A percentile compares a stretch with the other conserved stretches of the same genome.
Conservation (phyloP, 2,797 vertebrate genomes). For the Parauchenoglanis punctatus region DNA sequence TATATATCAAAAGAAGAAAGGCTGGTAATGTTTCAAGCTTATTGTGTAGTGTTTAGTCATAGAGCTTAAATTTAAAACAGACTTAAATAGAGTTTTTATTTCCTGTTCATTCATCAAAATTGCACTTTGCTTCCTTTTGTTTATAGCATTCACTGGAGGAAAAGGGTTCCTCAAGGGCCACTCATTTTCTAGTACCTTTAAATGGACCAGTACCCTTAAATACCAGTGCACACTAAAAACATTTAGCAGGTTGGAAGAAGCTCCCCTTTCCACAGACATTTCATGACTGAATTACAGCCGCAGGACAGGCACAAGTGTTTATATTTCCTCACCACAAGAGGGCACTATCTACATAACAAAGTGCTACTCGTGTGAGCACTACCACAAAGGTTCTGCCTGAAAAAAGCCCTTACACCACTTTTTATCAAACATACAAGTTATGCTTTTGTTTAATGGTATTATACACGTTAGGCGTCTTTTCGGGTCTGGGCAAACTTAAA, state of each 20-base stretch:
- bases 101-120: not conserved
- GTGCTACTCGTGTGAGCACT: not conserved
- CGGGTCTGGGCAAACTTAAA: too few relatives aligned
- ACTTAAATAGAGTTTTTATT: too few relatives aligned
- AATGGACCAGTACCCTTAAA: too few relatives aligned
- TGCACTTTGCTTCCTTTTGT: not conserved
- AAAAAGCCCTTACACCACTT: not conserved
- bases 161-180: not conserved
- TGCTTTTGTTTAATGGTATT: too few relatives aligned
- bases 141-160: not conserved
- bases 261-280: not conserved
- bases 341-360: not conserved
- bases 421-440: not conserved
- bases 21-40: not conserved
- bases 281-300: not conserved
- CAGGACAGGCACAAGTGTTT: not conserved
- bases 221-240: not conserved
- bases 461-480: not conserved
- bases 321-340: slow-evolving; percentile 22
- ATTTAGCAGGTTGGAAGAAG: not conserved
- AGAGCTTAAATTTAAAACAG: too few relatives aligned
- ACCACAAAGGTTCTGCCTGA: not conserved
- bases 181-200: not conserved
- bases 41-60: not conserved
- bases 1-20: not conserved